Evolutionary conservation across 37 sponge, comb jelly and placozoan genomes (phyloP), one percentile per base, ranked within the genome.

Genomic region (Spongilla lacustris): DNA sequence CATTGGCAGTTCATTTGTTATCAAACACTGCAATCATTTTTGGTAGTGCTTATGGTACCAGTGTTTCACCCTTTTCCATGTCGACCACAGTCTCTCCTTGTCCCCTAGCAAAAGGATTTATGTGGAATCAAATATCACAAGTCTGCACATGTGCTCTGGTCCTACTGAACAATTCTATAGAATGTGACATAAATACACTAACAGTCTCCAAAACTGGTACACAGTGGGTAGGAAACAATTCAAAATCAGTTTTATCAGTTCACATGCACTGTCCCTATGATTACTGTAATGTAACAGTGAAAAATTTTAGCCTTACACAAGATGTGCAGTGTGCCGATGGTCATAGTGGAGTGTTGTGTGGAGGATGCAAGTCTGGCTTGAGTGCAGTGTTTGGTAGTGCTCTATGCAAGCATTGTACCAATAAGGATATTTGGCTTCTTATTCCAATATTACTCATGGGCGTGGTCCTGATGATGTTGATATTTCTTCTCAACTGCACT

Each of bases 401-500:
- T 14, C 79, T 26, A 8, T 78, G 79, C 38, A 29, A 17, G n/a
- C 29, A 0, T 0, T 78, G 79, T 28, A 46, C 79, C 25, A 48
- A 78, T 37, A 12, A 46, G 28, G 48, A 78, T 14, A 38, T 78
- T 0, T 24, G 35, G 25, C 79, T 78, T 38, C n/a, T 78, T 4
- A 30, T 78, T n/a, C 50, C 50, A 5, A 46, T 78, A 0, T 38
- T 48, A 50, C 29, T 78, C 66, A 48, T 28, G 4, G 79, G 79
- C 9, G 14, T 48, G 10, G 49, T 37, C 24, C 50, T 78, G 38
- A 48, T 78, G 26, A 11, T 8, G 0, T 24, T 78, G 6, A 24
- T 78, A 38, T 46, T 41, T 1, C 28, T 28, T n/a, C 41, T 36
- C 79, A 78, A 78, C 50, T 28, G 35, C 28, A 78, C 79, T n/a